Evolutionary conservation across 2,888 invertebrate genomes (phyloP).

Genomic region (Aromia moschata): DNA sequence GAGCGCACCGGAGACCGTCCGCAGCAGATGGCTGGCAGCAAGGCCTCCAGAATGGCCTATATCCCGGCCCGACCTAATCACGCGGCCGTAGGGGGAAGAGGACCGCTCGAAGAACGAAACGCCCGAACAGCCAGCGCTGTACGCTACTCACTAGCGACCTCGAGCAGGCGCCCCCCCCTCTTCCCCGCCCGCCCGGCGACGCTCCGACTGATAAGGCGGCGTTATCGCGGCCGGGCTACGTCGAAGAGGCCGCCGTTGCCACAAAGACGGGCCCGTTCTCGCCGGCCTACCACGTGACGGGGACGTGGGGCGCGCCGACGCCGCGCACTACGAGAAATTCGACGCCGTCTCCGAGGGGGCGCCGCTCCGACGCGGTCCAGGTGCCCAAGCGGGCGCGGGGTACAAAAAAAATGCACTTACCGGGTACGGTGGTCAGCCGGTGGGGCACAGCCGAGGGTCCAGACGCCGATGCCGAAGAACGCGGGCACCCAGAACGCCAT

Average conservation of each 20-base stretch:
- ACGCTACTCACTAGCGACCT: conserved; percentile 8
- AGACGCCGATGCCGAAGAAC: conserved; percentile 32
- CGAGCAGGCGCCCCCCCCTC: conserved; percentile 18
- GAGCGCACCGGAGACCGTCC: not conserved
- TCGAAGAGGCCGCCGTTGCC: conserved; percentile 33
- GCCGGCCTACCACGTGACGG: conserved; percentile 13
- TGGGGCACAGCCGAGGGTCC: conserved; percentile 25
- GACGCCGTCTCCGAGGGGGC: too few species aligned
- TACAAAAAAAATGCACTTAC: conserved; percentile 30
- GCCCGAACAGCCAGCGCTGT: conserved; percentile 18
- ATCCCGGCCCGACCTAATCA: not conserved
- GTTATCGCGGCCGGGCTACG: conserved; percentile 30
- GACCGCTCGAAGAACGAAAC: conserved; percentile 30
- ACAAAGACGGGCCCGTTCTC: conserved; percentile 28
- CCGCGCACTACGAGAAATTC: too few species aligned
- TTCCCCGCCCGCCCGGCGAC: conserved; percentile 9
- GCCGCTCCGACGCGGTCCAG: too few species aligned
- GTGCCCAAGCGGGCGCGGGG: too few species aligned
- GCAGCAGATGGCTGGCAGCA: not conserved
- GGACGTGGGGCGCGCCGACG: not conserved
- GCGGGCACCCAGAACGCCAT: conserved; percentile 48
- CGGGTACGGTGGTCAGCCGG: conserved; percentile 16
- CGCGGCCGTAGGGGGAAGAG: too few species aligned
- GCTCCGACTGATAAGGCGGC: conserved; percentile 27
- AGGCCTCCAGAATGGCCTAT: not conserved